Conservation (phyloP, 2,888 invertebrate species). For the Pollenia labialis region DNA sequence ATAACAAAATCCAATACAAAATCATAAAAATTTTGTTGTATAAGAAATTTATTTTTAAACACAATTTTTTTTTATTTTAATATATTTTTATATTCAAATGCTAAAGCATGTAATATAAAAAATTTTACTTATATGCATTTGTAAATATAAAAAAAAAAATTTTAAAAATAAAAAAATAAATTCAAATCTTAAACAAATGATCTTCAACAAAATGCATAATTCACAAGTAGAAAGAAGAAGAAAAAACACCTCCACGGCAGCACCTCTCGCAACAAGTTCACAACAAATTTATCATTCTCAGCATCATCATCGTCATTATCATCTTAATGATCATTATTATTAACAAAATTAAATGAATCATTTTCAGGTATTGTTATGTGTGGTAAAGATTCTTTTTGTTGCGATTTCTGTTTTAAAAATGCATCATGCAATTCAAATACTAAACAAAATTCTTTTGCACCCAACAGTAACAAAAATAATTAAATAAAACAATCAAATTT, state of each 20-base stretch:
- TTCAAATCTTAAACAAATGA: slow-evolving; percentile 11
- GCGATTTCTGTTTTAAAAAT: slow-evolving; percentile 24
- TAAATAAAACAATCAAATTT: slow-evolving; percentile 3
- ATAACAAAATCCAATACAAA: neutral
- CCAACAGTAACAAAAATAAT: neutral
- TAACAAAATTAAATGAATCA: slow-evolving; percentile 46
- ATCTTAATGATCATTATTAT: slow-evolving; percentile 22
- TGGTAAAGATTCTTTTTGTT: neutral
- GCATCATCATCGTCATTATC: neutral
- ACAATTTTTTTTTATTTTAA: neutral
- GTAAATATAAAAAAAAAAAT: neutral
- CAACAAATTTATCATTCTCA: neutral
- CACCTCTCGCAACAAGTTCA: neutral
- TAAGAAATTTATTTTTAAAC: slow-evolving; percentile 38
- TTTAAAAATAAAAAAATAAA: slow-evolving; percentile 8
- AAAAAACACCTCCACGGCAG: slow-evolving; percentile 20
- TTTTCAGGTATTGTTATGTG: slow-evolving; percentile 16
- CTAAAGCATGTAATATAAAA: neutral
- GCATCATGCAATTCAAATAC: slow-evolving; percentile 18
- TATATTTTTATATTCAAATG: slow-evolving; percentile 16
- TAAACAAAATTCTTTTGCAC: slow-evolving; percentile 25
- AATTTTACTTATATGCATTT: neutral
- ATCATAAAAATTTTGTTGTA: neutral
- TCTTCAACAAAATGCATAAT: slow-evolving; percentile 36
- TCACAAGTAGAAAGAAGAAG: slow-evolving; percentile 4